Conservation (phyloP, 2,888 invertebrate genomes). For the Pogonocherus hispidulus region DNA sequence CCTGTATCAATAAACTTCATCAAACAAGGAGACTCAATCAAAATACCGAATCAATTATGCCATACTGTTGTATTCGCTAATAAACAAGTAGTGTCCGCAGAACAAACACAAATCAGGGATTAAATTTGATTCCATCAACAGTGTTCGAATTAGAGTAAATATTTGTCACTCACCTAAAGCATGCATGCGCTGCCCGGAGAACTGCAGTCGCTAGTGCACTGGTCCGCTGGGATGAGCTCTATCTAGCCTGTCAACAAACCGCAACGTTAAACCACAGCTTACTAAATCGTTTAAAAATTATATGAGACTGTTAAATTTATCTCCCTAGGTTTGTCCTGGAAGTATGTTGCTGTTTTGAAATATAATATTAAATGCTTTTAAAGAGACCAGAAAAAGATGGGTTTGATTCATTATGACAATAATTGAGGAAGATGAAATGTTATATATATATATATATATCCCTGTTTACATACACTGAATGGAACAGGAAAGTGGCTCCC, state of each 20-base stretch:
- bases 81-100: constrained; percentile 51
- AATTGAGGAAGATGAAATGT: too few relatives aligned
- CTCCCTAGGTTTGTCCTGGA: not conserved
- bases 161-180: constrained; percentile 54
- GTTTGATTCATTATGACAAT: too few relatives aligned
- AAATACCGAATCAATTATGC: constrained; percentile 40
- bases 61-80: constrained; percentile 48
- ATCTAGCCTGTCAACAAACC: constrained; percentile 56
- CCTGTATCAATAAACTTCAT: constrained; percentile 2
- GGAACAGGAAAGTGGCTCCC: too few relatives aligned
- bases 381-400: too few relatives aligned
- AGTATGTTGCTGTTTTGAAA: too few relatives aligned
- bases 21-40: constrained; percentile 23
- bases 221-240: constrained; percentile 45
- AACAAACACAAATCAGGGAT: constrained; percentile 57
- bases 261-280: constrained; percentile 46
- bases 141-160: constrained; percentile 55
- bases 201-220: constrained; percentile 37
- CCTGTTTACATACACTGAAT: too few relatives aligned
- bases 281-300: constrained; percentile 31
- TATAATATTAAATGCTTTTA: too few relatives aligned
- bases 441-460: too few relatives aligned
- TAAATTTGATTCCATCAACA: constrained; percentile 56
- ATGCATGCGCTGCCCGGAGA: constrained; percentile 30
- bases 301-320: not conserved